A percentile compares a stretch with the other conserved stretches of the same genome.
These are phyloP conservation scores for Clarias gariepinus DNA, from an alignment of 2,113 vertebrate species.

Conservation along the genomic window DNA sequence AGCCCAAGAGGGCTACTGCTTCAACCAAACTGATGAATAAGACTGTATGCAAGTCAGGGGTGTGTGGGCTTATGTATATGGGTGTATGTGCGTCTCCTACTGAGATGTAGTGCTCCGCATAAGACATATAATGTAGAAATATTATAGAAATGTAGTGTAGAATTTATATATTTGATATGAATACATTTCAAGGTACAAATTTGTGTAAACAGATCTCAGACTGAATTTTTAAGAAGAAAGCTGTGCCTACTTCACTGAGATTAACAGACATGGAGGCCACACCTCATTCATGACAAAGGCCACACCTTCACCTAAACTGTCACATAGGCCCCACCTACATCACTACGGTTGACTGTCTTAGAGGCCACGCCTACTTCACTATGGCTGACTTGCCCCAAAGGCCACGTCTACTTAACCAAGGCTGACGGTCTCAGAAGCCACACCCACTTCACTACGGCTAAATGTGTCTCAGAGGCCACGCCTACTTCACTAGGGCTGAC, in stretches of 20 bases:
- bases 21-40: neutral
- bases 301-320: neutral
- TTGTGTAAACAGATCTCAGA: too few relatives aligned
- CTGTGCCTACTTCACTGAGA: neutral
- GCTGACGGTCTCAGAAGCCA: neutral
- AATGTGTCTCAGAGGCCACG: neutral
- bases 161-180: too few relatives aligned
- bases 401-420: neutral
- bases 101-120: neutral
- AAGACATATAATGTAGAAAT: too few relatives aligned
- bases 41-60: neutral
- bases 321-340: neutral
- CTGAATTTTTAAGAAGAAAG: neutral
- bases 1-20: neutral
- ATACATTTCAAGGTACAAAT: too few relatives aligned
- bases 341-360: neutral
- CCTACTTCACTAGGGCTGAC: neutral
- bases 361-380: neutral
- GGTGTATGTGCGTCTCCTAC: neutral
- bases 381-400: neutral
- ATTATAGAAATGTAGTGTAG: too few relatives aligned
- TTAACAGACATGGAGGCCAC: neutral
- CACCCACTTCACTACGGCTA: neutral
- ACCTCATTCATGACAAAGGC: neutral
- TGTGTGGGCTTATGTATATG: neutral